phyloP scores from a whole-genome alignment of 2,113 vertebrate species.

The Zeus faber region DNA sequence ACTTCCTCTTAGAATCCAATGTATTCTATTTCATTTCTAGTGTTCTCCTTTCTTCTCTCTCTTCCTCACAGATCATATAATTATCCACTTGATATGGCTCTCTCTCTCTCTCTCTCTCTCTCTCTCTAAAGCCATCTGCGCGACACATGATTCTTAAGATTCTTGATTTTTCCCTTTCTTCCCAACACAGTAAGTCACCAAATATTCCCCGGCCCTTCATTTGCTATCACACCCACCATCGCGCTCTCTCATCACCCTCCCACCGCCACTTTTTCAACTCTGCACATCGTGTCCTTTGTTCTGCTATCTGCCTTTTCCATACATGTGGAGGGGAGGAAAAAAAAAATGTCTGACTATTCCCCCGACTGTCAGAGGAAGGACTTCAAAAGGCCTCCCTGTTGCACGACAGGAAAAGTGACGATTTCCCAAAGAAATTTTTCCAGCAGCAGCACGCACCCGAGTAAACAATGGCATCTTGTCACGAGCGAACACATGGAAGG shows the following conservation, averaged over 20 bases:
- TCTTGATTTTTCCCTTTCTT: slow-evolving; percentile 1
- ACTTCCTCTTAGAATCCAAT: not conserved
- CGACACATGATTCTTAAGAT: not conserved
- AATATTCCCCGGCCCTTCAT: slow-evolving; percentile 26
- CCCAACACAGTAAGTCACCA: slow-evolving; percentile 31
- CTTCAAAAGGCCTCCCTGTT: slow-evolving; percentile 36
- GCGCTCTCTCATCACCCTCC: too few relatives aligned
- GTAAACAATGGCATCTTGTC: not conserved
- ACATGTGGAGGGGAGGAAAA: too few relatives aligned
- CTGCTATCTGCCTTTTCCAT: slow-evolving; percentile 15
- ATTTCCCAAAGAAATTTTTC: slow-evolving; percentile 6
- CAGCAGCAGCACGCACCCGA: slow-evolving; percentile 19
- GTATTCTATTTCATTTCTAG: not conserved
- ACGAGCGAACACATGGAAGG: too few relatives aligned
- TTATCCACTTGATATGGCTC: slow-evolving; percentile 16
- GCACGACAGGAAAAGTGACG: slow-evolving; percentile 29
- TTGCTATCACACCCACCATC: slow-evolving; percentile 35
- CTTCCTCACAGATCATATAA: slow-evolving; percentile 22
- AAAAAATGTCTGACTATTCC: too few relatives aligned
- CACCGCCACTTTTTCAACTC: slow-evolving; percentile 17
- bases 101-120: not conserved
- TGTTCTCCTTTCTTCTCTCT: slow-evolving; percentile 7
- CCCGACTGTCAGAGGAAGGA: slow-evolving; percentile 19
- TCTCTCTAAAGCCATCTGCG: slow-evolving; percentile 13
- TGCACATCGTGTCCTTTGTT: slow-evolving; percentile 28